Conservation (phyloP, 2,113 vertebrate genomes). For the Muntiacus reevesi region DNA sequence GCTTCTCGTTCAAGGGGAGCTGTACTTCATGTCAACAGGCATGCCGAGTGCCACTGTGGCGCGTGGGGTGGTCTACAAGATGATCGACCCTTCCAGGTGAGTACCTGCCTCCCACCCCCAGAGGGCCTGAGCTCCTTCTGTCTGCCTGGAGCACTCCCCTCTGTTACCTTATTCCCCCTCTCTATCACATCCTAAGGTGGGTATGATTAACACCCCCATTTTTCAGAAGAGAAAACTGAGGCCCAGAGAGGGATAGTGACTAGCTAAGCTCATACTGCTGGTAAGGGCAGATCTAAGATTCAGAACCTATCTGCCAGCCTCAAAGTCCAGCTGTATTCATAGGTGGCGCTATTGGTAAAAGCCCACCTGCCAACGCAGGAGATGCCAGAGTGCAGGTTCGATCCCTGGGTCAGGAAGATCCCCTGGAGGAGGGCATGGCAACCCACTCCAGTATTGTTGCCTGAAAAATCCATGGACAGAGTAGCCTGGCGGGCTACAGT, state of each 20-base stretch:
- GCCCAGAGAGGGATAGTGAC: not conserved
- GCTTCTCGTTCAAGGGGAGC: conserved; percentile 84
- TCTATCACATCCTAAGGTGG: rapidly evolving
- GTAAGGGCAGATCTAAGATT: not conserved
- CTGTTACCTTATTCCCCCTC: not conserved
- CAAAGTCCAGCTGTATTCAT: rapidly evolving
- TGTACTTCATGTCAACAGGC: conserved; percentile 96
- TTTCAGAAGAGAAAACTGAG: not conserved
- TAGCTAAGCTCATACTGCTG: not conserved
- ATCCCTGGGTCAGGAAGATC: not conserved
- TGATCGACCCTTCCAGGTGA: conserved; percentile 95
- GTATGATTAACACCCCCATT: not conserved
- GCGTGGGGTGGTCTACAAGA: conserved; percentile 92
- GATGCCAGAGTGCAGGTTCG: not conserved
- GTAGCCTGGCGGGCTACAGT: not conserved
- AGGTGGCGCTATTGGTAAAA: not conserved
- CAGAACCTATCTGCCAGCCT: too few relatives aligned
- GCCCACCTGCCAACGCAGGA: not conserved
- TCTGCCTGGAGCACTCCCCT: not conserved
- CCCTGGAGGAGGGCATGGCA: not conserved
- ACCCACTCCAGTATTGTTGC: not conserved
- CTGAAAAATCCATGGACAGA: not conserved
- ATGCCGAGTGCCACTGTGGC: conserved; percentile 88
- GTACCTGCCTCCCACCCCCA: not conserved
- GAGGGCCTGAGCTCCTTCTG: rapidly evolving